Evolutionary conservation across 2,113 vertebrate genomes (phyloP).

Genomic region (Aptenodytes patagonicus): DNA sequence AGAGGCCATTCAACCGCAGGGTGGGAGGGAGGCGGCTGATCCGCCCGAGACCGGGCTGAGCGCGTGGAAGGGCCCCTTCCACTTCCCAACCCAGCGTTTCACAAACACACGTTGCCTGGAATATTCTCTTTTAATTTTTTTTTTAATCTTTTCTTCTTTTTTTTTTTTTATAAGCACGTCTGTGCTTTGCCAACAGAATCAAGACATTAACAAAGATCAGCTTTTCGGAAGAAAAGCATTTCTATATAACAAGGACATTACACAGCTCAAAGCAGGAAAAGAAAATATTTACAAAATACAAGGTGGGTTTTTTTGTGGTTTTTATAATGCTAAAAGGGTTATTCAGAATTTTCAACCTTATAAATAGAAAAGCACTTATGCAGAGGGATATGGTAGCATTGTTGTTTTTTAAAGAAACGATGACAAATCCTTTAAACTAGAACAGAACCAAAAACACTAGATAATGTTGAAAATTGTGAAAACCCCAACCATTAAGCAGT

Average conservation of each 20-base stretch:
- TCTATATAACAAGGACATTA: constrained; percentile 84
- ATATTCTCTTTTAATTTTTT: constrained; percentile 70
- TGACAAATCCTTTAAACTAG: constrained; percentile 71
- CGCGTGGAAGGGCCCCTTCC: not conserved
- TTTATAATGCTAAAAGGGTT: constrained; percentile 83
- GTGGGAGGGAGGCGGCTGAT: not conserved
- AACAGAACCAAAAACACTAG: constrained; percentile 74
- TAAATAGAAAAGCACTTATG: constrained; percentile 85
- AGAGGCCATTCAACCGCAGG: rapidly evolving
- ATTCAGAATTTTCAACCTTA: constrained; percentile 82
- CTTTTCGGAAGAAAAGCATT: constrained; percentile 83
- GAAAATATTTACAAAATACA: constrained; percentile 89
- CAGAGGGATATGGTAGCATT: constrained; percentile 75
- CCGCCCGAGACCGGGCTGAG: rapidly evolving
- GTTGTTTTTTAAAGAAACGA: constrained; percentile 70
- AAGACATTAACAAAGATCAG: constrained; percentile 81
- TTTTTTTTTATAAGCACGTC: constrained; percentile 80
- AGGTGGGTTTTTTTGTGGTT: constrained; percentile 66
- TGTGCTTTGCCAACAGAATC: constrained; percentile 83
- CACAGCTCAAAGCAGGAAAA: constrained; percentile 83
- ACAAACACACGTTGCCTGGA: not conserved
- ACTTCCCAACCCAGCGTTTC: rapidly evolving
- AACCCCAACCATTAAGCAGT: constrained; percentile 80
- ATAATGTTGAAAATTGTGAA: constrained; percentile 82
- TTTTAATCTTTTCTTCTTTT: constrained; percentile 59